Percentiles rank a stretch among this genome's conserved stretches.
These are phyloP conservation scores for Buathra laborator DNA, from an alignment of 2,888 invertebrate genomes.

Conservation along the genomic window DNA sequence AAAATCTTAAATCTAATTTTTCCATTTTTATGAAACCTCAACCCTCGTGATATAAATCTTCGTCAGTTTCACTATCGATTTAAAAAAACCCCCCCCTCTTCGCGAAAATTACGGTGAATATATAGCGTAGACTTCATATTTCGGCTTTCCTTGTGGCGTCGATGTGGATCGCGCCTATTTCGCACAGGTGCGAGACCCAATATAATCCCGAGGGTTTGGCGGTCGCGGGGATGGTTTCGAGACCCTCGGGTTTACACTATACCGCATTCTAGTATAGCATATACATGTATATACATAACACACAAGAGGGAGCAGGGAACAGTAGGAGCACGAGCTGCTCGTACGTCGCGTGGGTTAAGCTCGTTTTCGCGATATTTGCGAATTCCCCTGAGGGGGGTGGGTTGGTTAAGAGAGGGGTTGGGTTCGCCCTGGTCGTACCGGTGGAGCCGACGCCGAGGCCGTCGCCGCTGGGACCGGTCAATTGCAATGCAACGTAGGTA, in stretches of 20 bases:
- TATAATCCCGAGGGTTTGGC: constrained; percentile 58
- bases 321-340: constrained; percentile 60
- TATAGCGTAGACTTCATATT: constrained; percentile 32
- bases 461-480: constrained; percentile 74
- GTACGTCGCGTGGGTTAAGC: constrained; percentile 69
- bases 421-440: constrained; percentile 60
- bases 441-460: constrained; percentile 60
- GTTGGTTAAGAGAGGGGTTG: constrained; percentile 46
- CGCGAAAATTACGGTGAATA: constrained; percentile 3
- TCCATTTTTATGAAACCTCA: neutral
- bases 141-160: constrained; percentile 7
- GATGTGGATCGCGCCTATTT: constrained; percentile 41
- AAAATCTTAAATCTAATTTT: neutral
- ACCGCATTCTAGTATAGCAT: constrained; percentile 19
- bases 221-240: constrained; percentile 30
- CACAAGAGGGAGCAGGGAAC: constrained; percentile 52
- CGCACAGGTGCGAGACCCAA: constrained; percentile 61
- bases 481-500: constrained; percentile 79
- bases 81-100: neutral
- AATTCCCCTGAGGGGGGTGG: constrained; percentile 73
- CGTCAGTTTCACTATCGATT: neutral
- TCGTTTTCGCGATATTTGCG: constrained; percentile 80
- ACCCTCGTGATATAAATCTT: neutral
- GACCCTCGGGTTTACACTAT: constrained; percentile 37
- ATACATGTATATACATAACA: constrained; percentile 22